Conservation (phyloP, 2,888 invertebrate genomes). For the Cosmia trapezina region DNA sequence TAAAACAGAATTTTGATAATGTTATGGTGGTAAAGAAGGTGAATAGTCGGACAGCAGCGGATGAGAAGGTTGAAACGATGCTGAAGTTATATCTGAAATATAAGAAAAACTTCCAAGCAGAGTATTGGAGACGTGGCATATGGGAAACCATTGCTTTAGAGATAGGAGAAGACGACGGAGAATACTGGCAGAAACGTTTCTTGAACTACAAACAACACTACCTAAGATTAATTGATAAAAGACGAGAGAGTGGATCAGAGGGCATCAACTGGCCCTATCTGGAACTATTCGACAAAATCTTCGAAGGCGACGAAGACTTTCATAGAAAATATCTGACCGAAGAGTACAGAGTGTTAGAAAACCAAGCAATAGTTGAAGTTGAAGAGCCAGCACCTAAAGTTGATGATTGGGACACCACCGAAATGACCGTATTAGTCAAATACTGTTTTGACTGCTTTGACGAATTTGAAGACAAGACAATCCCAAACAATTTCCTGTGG, state of each 20-base stretch:
- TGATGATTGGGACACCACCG: slow-evolving; percentile 78
- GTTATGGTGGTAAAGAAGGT: slow-evolving; percentile 72
- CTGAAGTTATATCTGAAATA: slow-evolving; percentile 80
- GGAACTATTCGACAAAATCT: slow-evolving; percentile 82
- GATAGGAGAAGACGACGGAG: slow-evolving; percentile 80
- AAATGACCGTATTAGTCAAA: slow-evolving; percentile 81
- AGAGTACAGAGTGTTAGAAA: slow-evolving; percentile 29
- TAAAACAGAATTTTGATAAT: slow-evolving; percentile 60
- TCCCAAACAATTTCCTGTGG: slow-evolving; percentile 86
- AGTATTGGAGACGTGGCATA: slow-evolving; percentile 76
- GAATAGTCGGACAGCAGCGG: slow-evolving; percentile 59
- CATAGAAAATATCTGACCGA: slow-evolving; percentile 72
- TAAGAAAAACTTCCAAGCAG: slow-evolving; percentile 76
- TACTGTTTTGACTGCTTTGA: slow-evolving; percentile 85
- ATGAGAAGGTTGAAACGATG: slow-evolving; percentile 81
- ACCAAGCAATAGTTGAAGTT: slow-evolving; percentile 35
- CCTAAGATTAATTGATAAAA: slow-evolving; percentile 78
- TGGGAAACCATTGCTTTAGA: slow-evolving; percentile 84
- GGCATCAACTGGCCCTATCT: slow-evolving; percentile 83
- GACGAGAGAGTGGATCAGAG: slow-evolving; percentile 68
- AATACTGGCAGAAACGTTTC: slow-evolving; percentile 85
- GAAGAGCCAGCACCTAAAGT: slow-evolving; percentile 30
- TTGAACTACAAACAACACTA: slow-evolving; percentile 86
- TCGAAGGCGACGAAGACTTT: slow-evolving; percentile 78
- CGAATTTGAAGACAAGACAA: slow-evolving; percentile 83